These are phyloP conservation scores for Megalops atlanticus DNA, from an alignment of 2,113 vertebrate species.

Conservation along the genomic window DNA sequence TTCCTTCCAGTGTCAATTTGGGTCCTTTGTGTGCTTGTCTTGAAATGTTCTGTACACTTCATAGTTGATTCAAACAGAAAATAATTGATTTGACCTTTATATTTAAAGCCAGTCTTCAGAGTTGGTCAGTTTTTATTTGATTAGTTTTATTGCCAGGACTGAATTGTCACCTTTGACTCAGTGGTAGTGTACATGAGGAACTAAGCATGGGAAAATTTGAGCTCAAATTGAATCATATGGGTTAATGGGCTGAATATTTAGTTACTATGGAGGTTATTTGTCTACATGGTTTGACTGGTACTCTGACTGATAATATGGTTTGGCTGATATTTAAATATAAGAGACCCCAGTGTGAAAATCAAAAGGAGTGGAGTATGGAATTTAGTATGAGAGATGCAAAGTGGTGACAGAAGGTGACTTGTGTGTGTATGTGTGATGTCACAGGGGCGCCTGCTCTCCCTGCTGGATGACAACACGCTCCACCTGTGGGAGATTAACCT, in stretches of 20 bases:
- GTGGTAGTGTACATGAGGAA: neutral
- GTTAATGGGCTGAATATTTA: neutral
- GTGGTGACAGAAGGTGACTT: slow-evolving; percentile 50
- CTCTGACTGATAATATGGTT: too few relatives aligned
- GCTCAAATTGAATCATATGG: neutral
- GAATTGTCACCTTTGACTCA: neutral
- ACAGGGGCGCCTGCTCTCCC: slow-evolving; percentile 85
- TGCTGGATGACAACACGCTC: slow-evolving; percentile 90
- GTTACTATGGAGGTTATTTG: neutral
- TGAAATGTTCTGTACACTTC: neutral
- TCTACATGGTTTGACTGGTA: too few relatives aligned
- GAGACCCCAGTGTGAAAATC: neutral
- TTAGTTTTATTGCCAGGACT: neutral
- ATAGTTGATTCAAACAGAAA: neutral
- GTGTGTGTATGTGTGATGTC: slow-evolving; percentile 3
- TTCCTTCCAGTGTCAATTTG: neutral
- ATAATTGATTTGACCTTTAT: neutral
- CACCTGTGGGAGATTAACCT: slow-evolving; percentile 88
- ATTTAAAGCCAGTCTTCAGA: neutral
- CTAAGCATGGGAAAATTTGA: neutral
- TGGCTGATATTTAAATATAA: neutral
- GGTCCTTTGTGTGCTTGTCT: too few relatives aligned
- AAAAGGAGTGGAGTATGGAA: slow-evolving; percentile 37
- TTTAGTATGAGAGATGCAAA: slow-evolving; percentile 59
- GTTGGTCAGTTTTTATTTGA: neutral